phyloP scores from a whole-genome alignment of 2,113 vertebrate genomes.

The Zeus faber region DNA sequence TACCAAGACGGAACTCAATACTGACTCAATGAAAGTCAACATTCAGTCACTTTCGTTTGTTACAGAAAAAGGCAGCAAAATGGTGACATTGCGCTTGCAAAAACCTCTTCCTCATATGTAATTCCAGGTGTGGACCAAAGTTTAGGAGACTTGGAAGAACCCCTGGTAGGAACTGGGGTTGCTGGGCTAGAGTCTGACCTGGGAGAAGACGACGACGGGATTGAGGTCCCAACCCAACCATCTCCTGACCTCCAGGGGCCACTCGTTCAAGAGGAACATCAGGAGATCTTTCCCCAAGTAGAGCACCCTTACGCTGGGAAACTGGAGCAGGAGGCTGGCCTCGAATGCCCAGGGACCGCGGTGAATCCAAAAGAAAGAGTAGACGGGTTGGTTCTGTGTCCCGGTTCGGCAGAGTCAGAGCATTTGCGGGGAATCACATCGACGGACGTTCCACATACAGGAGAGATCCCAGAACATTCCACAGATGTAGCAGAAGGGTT shows the following conservation, averaged over 20 bases:
- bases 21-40: no score
- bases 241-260: constrained; percentile 26
- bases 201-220: constrained; percentile 22
- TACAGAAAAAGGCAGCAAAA: no score
- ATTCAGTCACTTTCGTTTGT: no score
- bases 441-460: constrained; percentile 22
- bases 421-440: constrained; percentile 31
- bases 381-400: constrained; percentile 50
- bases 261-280: constrained; percentile 6
- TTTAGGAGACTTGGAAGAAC: constrained; percentile 28
- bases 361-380: constrained; percentile 45
- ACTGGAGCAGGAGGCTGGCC: constrained; percentile 26
- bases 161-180: constrained; percentile 25
- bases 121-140: constrained; percentile 17
- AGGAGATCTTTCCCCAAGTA: constrained; percentile 1
- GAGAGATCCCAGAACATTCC: constrained; percentile 17
- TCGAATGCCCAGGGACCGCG: constrained; percentile 39
- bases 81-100: no score
- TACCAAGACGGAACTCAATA: not conserved
- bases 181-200: constrained; percentile 19
- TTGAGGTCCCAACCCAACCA: constrained; percentile 32
- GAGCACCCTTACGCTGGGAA: constrained; percentile 37
- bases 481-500: constrained; percentile 10
- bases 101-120: not conserved
- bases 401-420: constrained; percentile 32